These are phyloP conservation scores for Rapana venosa DNA, from an alignment of 2,888 invertebrate genomes.

Conservation along the genomic window DNA sequence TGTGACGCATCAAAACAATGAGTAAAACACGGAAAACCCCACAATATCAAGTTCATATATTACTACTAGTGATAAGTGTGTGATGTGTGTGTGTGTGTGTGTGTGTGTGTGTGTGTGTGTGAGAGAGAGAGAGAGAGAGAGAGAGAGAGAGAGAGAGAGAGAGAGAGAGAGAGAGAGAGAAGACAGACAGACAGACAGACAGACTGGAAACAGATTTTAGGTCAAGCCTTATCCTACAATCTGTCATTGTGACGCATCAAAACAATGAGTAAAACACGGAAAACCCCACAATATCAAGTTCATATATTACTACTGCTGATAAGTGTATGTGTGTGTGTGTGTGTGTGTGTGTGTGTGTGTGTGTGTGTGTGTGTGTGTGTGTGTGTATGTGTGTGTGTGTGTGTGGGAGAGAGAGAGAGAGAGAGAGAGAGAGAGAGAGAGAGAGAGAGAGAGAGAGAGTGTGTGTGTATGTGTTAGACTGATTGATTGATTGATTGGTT, in stretches of 20 bases:
- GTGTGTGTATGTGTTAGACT: conserved; percentile 14
- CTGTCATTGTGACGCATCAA: no score
- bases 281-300: no score
- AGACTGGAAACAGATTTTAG: no score
- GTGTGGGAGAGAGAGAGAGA: background rate
- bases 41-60: no score
- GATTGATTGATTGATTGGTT: no score
- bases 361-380: background rate
- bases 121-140: background rate
- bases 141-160: background rate
- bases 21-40: no score
- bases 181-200: background rate
- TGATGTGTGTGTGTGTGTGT: background rate
- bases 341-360: conserved; percentile 31
- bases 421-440: background rate
- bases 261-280: no score
- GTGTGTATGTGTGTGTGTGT: background rate
- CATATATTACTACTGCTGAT: background rate
- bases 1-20: no score
- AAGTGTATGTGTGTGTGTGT: conserved; percentile 2
- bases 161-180: background rate
- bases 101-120: background rate
- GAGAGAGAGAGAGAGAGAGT: background rate
- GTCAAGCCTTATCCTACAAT: no score
- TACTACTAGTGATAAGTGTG: background rate